Base-by-base conservation (phyloP, 2,797 vertebrate genomes). In the Artibeus lituratus region DNA sequence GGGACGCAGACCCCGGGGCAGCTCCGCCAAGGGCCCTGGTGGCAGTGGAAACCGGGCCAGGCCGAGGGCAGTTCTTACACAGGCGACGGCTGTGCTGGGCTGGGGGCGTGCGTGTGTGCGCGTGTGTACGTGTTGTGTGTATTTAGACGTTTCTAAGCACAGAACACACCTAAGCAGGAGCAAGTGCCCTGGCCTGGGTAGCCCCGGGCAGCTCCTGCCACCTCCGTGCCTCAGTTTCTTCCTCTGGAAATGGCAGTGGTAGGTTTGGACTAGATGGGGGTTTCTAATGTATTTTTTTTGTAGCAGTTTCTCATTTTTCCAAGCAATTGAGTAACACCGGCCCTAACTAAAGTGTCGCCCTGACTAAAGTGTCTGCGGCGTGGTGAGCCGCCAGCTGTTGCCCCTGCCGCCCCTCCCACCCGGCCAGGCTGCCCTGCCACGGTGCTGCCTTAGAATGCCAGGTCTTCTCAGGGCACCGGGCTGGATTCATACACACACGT, bases 11-110 rank as follows among this genome's bases (percentile, higher is more conserved):
- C 35, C 95, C 59, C 32, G 12, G 0, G 62, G 80, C 84, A 32
- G 24, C 59, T 78, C 78, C 42, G 73, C 94, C 82, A 83, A 70
- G 83, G 59, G 62, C 22, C n/a, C 82, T 47, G 78, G 89, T 53
- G 55, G 35, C 81, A 3, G 22, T 96, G 97, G 96, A 91, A 97
- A 94, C 87, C 0, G 47, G 67, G 21, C 83, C 78, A 0, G 5
- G 69, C 29, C 0, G 9, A 39, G 49, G 32, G 47, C 37, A 26
- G 29, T 5, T 37, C 69, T 69, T 24, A 22, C 16, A 62, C 15
- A 14, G 24, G 70, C 5, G 0, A 11, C 5, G 0, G 16, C 26
- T 10, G 29, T 1, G 0, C n/a, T 19, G 72, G 80, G 69, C n/a
- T 69, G 3, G 69, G 3, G 57, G 26, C 39, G 39, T 42, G 39